Base-by-base conservation (phyloP, 2,113 vertebrate genomes). In the Rhinoderma darwinii region DNA sequence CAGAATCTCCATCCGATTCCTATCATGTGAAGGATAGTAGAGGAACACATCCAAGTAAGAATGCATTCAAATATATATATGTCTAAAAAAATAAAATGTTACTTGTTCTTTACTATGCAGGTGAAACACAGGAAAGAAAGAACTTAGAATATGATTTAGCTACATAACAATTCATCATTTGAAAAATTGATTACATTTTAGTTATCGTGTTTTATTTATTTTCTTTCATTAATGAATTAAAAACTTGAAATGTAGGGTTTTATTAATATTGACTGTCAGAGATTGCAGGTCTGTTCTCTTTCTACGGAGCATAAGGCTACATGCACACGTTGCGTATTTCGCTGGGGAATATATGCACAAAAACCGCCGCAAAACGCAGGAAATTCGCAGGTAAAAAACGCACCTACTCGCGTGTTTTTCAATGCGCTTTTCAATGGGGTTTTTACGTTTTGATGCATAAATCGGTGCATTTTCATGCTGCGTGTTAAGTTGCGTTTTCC, bases 11-110 rank as follows among this genome's bases (percentile, higher is more conserved):
- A 14, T 61, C 78, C 25, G 15, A 35, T 61, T 75, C 37, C 68
- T 82, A 75, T 82, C 66, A 75, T 75, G 86, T 63, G 27, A 54
- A 87, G 27, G 70, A 51, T 25, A 74, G 32, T 56, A 51, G n/a
- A 18, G 54, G 32, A 72, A 50, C 25, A 74, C 30, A 75, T 22
- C 9, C 61, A 86, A 73, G 85, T 86, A 86, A 86, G 77, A 81
- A 27, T 66, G 27, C 6, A 39, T 81, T 73, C 18, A 73, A 63
- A 50, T 86, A 50, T 37, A 86, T 63, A n/a, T n/a, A n/a, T n/a
- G n/a, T n/a, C n/a, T n/a, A 44, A 44, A 37, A 43, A 30, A 22
- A 9, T 27, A 66, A 82, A 37, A 37, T 79, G 50, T 79, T 37
- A 59, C 5, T 56, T 79, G 18, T 4, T 22, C 6, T 17, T 37